Evolutionary conservation across 35 echinoderm and acorn worm species (phyloP).

Genomic region (Ophiothrix spiculata): DNA sequence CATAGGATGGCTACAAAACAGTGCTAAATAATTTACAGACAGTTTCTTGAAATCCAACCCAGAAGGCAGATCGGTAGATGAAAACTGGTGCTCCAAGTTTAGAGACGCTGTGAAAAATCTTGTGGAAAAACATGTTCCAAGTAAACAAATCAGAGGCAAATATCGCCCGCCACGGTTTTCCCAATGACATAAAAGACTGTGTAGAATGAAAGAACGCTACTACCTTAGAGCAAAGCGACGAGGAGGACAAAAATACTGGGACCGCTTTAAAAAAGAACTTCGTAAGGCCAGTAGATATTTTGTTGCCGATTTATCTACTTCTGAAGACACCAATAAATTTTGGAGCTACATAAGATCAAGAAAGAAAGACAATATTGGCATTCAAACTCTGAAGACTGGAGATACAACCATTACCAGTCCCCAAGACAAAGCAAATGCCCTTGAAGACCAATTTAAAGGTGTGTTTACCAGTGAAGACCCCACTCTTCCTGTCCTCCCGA

Average conservation of each 20-base stretch:
- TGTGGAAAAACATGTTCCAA: slow-evolving; percentile 28
- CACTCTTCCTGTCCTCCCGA: not conserved
- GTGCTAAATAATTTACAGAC: not conserved
- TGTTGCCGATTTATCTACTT: not conserved
- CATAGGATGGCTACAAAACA: too few relatives aligned
- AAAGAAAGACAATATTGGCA: not conserved
- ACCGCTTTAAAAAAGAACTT: slow-evolving; percentile 20
- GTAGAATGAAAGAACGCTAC: slow-evolving; percentile 20
- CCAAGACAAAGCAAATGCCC: not conserved
- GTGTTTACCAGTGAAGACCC: not conserved
- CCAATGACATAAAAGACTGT: slow-evolving; percentile 9
- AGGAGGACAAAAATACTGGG: not conserved
- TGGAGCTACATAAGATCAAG: not conserved
- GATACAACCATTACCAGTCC: not conserved
- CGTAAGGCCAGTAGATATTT: not conserved
- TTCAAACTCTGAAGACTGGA: not conserved
- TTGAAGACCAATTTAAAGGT: slow-evolving; percentile 18
- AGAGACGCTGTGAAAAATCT: not conserved
- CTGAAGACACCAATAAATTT: not conserved
- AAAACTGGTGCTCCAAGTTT: slow-evolving; percentile 18
- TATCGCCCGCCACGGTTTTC: slow-evolving; percentile 19
- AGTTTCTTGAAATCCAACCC: slow-evolving; percentile 9
- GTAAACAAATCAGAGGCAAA: slow-evolving; percentile 10
- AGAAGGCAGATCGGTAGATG: not conserved
- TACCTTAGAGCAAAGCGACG: not conserved